A percentile compares a stretch with the other conserved stretches of the same genome.
These are phyloP conservation scores for Onthophagus sagittarius DNA, from an alignment of 2,888 invertebrate genomes.

Conservation along the genomic window DNA sequence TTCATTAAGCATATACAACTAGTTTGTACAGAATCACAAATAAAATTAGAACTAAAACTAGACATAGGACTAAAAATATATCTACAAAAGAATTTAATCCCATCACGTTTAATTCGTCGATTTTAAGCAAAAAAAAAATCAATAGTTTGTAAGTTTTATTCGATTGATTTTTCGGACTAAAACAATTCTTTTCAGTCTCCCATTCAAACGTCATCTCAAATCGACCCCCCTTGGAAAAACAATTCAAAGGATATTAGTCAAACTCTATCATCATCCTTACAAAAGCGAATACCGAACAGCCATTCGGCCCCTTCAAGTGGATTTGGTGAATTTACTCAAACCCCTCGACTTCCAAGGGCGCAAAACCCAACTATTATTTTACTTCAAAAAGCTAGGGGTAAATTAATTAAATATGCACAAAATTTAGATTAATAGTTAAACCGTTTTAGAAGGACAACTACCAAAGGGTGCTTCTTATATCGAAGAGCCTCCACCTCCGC, in stretches of 20 bases:
- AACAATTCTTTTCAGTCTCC: slow-evolving; percentile 3
- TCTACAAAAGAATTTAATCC: slow-evolving; percentile 69
- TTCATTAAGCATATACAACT: no score
- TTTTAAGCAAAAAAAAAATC: slow-evolving; percentile 54
- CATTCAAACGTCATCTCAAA: not conserved
- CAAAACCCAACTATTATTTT: slow-evolving; percentile 86
- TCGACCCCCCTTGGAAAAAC: slow-evolving; percentile 35
- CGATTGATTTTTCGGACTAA: not conserved
- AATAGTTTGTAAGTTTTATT: slow-evolving; percentile 16
- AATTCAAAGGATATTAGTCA: slow-evolving; percentile 34
- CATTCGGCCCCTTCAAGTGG: slow-evolving; percentile 65
- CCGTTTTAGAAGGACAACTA: slow-evolving; percentile 71
- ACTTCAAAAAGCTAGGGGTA: slow-evolving; percentile 85
- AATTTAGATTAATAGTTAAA: not conserved
- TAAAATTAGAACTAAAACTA: no score
- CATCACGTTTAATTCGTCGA: slow-evolving; percentile 70
- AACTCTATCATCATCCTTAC: slow-evolving; percentile 32
- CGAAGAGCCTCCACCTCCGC: slow-evolving; percentile 48
- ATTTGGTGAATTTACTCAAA: slow-evolving; percentile 45
- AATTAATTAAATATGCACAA: not conserved
- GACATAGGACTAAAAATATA: no score
- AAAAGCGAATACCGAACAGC: slow-evolving; percentile 52
- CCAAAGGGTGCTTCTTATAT: slow-evolving; percentile 74
- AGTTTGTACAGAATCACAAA: no score
- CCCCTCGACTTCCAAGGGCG: slow-evolving; percentile 63